Evolutionary conservation across 2,888 invertebrate species (phyloP), one percentile per base, ranked within the genome.

Genomic region (Andrena dorsata): DNA sequence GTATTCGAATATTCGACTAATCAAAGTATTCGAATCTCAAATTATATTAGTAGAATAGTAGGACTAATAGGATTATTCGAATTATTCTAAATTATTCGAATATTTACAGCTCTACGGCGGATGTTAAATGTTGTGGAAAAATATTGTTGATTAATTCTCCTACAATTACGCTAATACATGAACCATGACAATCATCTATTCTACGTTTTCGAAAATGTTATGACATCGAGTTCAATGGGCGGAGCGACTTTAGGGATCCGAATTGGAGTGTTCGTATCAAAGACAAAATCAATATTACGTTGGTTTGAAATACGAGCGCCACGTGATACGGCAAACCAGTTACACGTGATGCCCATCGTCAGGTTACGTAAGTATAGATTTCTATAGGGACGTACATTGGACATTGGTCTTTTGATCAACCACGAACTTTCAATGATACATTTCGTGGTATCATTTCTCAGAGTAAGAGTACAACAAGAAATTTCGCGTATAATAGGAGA

Each of bases 211-310:
- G 53, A 65, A 61, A 76, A 61, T 8, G 47, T 41, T 63, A 63
- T 30, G 60, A 69, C 41, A 51, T 65, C 61, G 71, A 60, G 61
- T 83, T 78, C 78, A 68, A 78, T 49, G 53, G 60, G 56, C 65
- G 61, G 53, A 56, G 47, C 75, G 75, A 80, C 65, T 76, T 69
- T 76, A 64, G 75, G 51, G 76, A 53, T 78, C 75, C 68, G 60
- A 84, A 83, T 72, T 77, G 82, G 58, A 71, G 80, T 83, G 80
- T 80, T 80, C 76, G 70, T 83, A 76, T 85, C 85, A 76, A 88
- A 88, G 88, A 86, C 83, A 88, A 88, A 88, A 88, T 88, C 88
- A 83, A 88, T 88, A 88, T 83, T 83, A 85, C 86, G 85, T 80
- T 70, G 88, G 83, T 83, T 85, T 81, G 88, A 85, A 84, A 86